phyloP scores from a whole-genome alignment of 53 echinoderm and acorn worm species.

The Mesocentrotus franciscanus region DNA sequence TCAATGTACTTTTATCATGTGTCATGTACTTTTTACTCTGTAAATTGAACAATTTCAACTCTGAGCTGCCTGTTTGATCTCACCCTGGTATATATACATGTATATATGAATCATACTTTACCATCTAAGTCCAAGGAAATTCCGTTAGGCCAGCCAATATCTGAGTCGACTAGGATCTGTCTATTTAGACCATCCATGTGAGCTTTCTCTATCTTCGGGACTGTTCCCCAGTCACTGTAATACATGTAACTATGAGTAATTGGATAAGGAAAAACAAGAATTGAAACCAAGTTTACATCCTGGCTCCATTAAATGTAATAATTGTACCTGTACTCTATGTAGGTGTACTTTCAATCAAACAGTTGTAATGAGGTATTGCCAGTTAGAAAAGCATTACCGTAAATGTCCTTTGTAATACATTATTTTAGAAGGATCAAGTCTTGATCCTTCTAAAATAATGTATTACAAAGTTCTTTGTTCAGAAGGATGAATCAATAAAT shows the following conservation, averaged over 20 bases:
- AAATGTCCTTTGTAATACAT: no score
- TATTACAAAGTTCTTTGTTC: no score
- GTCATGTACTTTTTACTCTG: no score
- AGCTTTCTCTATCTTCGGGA: slow-evolving; percentile 84
- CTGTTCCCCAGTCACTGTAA: slow-evolving; percentile 86
- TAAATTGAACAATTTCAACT: no score
- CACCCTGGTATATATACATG: no score
- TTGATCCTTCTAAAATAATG: no score
- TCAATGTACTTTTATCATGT: no score
- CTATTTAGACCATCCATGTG: slow-evolving; percentile 85
- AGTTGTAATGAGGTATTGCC: not conserved
- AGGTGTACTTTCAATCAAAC: not conserved
- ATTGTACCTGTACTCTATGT: not conserved
- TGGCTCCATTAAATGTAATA: not conserved
- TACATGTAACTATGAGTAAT: slow-evolving; percentile 72
- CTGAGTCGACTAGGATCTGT: slow-evolving; percentile 68
- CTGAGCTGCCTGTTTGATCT: no score
- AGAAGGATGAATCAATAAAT: no score
- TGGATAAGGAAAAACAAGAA: not conserved
- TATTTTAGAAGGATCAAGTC: no score
- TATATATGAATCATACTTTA: slow-evolving; percentile 25
- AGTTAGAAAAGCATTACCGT: no score
- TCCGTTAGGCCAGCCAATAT: slow-evolving; percentile 85
- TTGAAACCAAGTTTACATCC: not conserved
- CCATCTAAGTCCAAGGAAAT: slow-evolving; percentile 77